Evolutionary conservation across 1,140 invertebrate species (phyloP).

Genomic region (Drosophila takahashii): DNA sequence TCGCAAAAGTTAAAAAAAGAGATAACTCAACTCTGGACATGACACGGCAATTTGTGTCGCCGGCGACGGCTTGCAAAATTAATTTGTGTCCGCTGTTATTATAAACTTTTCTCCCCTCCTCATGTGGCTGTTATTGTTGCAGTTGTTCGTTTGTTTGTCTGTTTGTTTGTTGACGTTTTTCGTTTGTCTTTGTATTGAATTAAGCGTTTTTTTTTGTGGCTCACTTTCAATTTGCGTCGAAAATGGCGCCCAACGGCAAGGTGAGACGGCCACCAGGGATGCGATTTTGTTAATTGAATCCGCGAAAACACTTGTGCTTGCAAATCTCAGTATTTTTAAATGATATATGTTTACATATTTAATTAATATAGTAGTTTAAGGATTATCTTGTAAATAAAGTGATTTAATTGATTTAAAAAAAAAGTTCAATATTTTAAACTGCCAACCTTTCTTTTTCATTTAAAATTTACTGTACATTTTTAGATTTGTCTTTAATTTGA

Average conservation of each 20-base stretch:
- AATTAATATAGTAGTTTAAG: too few relatives aligned
- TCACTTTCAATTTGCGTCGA: conserved; percentile 73
- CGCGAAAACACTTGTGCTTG: too few relatives aligned
- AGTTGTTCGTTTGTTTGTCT: conserved; percentile 38
- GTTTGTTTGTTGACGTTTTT: conserved; percentile 4
- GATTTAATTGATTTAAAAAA: too few relatives aligned
- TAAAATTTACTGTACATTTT: too few relatives aligned
- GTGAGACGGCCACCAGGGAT: conserved; percentile 7
- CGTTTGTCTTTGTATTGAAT: conserved; percentile 58
- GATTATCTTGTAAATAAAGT: too few relatives aligned
- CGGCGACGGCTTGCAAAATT: conserved; percentile 78
- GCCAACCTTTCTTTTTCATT: too few relatives aligned
- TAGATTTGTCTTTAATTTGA: too few relatives aligned
- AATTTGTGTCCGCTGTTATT: conserved; percentile 81
- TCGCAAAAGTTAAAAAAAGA: conserved; percentile 25
- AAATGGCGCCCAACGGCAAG: conserved; percentile 51
- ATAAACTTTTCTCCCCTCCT: conserved; percentile 62
- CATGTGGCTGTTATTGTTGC: conserved; percentile 50
- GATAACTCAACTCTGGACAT: conserved; percentile 74
- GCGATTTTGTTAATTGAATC: not conserved
- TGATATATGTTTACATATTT: too few relatives aligned
- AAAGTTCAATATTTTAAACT: too few relatives aligned
- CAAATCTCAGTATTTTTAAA: too few relatives aligned
- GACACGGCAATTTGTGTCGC: conserved; percentile 80
- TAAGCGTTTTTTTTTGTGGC: conserved; percentile 49